Conservation (phyloP, 2,797 vertebrate species). For the Hirundo rustica region DNA sequence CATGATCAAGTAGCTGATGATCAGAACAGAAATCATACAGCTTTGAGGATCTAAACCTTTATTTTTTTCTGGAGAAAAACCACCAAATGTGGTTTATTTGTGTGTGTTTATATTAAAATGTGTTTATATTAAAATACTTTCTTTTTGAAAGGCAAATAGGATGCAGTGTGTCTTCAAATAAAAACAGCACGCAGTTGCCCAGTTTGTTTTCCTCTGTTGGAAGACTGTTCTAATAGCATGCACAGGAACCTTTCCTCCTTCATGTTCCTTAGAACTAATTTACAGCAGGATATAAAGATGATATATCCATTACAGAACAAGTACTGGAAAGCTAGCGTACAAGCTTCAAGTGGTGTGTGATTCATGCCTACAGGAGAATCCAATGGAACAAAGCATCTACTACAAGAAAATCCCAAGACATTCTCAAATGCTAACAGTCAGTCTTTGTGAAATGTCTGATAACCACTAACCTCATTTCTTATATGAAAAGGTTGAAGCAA, state of each 20-base stretch:
- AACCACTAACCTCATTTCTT: background rate
- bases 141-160: background rate
- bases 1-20: background rate
- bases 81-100: background rate
- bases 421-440: background rate
- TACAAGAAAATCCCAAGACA: background rate
- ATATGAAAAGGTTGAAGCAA: background rate
- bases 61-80: background rate
- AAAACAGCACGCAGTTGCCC: background rate
- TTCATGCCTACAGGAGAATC: background rate
- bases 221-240: background rate
- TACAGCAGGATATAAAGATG: background rate
- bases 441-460: background rate
- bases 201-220: background rate
- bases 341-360: background rate
- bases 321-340: background rate
- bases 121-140: background rate
- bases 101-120: background rate
- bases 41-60: background rate
- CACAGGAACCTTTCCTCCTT: background rate
- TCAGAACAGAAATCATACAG: background rate
- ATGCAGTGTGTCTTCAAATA: background rate
- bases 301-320: background rate
- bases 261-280: background rate
- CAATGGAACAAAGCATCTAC: background rate